Evolutionary conservation across 2,888 invertebrate genomes (phyloP).

Genomic region (Tricholauxania praeusta): DNA sequence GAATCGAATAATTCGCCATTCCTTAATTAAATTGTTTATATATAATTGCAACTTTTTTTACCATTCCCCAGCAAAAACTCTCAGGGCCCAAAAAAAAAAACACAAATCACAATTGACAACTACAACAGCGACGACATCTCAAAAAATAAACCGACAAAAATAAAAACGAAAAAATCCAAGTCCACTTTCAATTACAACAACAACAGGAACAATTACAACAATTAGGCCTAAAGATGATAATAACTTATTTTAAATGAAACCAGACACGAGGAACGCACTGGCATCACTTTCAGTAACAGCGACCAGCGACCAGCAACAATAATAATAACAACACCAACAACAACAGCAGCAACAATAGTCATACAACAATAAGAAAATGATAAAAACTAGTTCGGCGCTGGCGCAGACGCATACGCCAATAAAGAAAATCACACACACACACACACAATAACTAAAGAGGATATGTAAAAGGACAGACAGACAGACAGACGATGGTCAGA

Average conservation of each 20-base stretch:
- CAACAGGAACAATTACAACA: slow-evolving; percentile 36
- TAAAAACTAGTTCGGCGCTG: slow-evolving; percentile 21
- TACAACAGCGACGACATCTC: neutral
- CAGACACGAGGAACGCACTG: slow-evolving; percentile 30
- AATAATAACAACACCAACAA: neutral
- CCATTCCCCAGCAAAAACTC: neutral
- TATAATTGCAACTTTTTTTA: no score
- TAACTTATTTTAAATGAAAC: slow-evolving; percentile 36
- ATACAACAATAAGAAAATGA: slow-evolving; percentile 9
- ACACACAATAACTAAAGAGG: no score
- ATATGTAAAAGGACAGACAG: no score
- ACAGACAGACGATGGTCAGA: neutral
- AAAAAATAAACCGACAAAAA: slow-evolving; percentile 28
- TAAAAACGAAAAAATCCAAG: neutral
- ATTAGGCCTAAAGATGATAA: slow-evolving; percentile 35
- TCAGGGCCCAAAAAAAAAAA: neutral
- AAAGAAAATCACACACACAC: no score
- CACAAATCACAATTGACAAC: slow-evolving; percentile 10
- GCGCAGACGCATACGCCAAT: neutral
- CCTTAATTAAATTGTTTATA: no score
- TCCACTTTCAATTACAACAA: slow-evolving; percentile 30
- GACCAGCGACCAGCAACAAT: neutral
- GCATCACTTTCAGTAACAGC: slow-evolving; percentile 18
- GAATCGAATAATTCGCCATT: no score
- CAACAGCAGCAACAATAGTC: slow-evolving; percentile 8